Evolutionary conservation across 2,797 vertebrate genomes (phyloP).

Genomic region (Chrysocyon brachyurus): DNA sequence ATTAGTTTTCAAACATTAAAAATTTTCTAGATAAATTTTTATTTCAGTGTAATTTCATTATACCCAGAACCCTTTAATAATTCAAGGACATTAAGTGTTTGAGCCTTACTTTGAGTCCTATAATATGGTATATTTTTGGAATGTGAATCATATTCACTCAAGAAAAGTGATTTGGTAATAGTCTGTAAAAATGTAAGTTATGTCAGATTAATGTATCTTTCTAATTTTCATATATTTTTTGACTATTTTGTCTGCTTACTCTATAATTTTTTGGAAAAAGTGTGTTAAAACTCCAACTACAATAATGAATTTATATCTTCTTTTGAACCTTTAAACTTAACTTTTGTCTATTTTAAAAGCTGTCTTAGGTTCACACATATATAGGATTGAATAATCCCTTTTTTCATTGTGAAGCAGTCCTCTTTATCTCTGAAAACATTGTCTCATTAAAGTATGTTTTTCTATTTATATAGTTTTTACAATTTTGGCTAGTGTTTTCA

Average conservation of each 20-base stretch:
- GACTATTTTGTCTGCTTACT: neutral
- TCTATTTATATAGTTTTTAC: neutral
- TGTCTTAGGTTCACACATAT: neutral
- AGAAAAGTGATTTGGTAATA: neutral
- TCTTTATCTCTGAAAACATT: neutral
- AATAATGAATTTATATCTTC: neutral
- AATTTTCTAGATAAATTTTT: neutral
- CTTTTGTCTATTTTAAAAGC: neutral
- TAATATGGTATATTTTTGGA: neutral
- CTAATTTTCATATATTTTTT: neutral
- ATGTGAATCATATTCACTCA: neutral
- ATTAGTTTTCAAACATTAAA: neutral
- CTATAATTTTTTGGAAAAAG: neutral
- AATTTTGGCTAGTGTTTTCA: neutral
- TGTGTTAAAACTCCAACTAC: neutral
- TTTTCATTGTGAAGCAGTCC: neutral
- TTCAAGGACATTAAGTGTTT: neutral
- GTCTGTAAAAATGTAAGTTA: neutral
- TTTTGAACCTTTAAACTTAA: neutral
- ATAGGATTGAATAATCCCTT: neutral
- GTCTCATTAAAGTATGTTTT: neutral
- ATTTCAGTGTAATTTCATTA: neutral
- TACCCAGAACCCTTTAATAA: neutral
- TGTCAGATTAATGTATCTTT: neutral
- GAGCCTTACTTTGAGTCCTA: neutral